Base-by-base conservation (phyloP, 2,113 vertebrate species). In the Electrona antarctica region DNA sequence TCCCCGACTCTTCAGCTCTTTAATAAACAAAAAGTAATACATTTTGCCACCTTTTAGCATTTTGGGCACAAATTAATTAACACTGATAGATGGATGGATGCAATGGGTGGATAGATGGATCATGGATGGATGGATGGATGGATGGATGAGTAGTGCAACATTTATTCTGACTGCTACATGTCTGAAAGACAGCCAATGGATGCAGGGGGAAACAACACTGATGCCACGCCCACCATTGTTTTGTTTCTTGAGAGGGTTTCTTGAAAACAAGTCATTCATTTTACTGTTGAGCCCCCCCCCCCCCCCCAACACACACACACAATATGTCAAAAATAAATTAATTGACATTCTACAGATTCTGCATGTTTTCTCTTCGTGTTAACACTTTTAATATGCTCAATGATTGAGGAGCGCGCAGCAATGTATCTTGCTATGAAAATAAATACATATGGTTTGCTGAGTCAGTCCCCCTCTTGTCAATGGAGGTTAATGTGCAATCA, bases 41-140 rank as follows among this genome's bases (percentile, higher is more conserved):
- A 41, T 41, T 41, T 41, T 7, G 0, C 46, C 4, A 0, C 0
- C 76, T 79, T 21, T 73, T 4, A 78, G 90, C 93, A 93, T 94
- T 21, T 89, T 90, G 89, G 86, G 46, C 88, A 81, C 0, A 9
- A 10, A 46, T 10, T 57, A 46, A 10, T 10, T 49, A 61, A 51
- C 9, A 3, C 48, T 41, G 52, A 55, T 12, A 45, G 3, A 12
- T 68, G 45, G 9, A 52, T 68, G 64, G 6, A 8, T 8, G 11
- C 0, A 9, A 15, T 7, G 21, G 51, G 50, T 8, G 46, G 3
- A 12, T 69, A 33, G 9, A 54, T n/a, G n/a, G n/a, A n/a, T 68
- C n/a, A n/a, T n/a, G 21, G 51, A 55, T 8, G 46, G 3, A 12
- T 69, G 46, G 9, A 54, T 69, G 46, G 9, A 54, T 68, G 64